Evolutionary conservation across 2,113 vertebrate species (phyloP).

Genomic region (Salminus brasiliensis): DNA sequence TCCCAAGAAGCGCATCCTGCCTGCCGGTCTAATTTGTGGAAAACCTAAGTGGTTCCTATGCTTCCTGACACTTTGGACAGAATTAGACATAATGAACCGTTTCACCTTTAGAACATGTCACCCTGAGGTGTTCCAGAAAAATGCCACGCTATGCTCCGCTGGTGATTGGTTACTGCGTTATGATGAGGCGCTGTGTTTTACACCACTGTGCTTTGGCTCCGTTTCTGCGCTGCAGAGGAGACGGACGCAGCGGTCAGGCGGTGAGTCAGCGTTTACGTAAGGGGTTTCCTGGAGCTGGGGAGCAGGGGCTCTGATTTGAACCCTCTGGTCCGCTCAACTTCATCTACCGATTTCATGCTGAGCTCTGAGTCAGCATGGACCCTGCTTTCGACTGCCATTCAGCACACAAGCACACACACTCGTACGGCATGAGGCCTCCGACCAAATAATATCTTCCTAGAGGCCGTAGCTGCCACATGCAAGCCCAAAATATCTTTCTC

Average conservation of each 20-base stretch:
- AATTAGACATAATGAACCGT: not conserved
- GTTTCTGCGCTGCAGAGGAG: not conserved
- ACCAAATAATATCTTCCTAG: slow-evolving; percentile 19
- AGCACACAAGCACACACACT: no score
- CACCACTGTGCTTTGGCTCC: not conserved
- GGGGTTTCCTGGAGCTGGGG: not conserved
- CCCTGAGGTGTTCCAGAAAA: not conserved
- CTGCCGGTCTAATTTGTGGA: not conserved
- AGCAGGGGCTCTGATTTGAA: not conserved
- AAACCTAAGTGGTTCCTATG: not conserved
- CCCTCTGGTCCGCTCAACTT: not conserved
- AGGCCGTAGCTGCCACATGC: slow-evolving; percentile 20
- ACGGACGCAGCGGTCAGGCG: not conserved
- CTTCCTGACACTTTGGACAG: not conserved
- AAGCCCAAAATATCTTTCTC: not conserved
- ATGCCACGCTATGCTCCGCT: not conserved
- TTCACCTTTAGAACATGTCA: not conserved
- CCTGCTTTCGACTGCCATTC: not conserved
- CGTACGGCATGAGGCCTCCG: not conserved
- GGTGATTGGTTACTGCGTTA: not conserved
- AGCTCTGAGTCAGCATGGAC: not conserved
- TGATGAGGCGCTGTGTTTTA: not conserved
- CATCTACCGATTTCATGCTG: not conserved
- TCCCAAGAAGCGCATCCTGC: no score
- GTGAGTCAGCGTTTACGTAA: slow-evolving; percentile 11